A percentile compares a stretch with the other conserved stretches of the same genome.
Evolutionary conservation across 2,888 invertebrate genomes (phyloP).

Genomic region (Hermaeophaga mercurialis): DNA sequence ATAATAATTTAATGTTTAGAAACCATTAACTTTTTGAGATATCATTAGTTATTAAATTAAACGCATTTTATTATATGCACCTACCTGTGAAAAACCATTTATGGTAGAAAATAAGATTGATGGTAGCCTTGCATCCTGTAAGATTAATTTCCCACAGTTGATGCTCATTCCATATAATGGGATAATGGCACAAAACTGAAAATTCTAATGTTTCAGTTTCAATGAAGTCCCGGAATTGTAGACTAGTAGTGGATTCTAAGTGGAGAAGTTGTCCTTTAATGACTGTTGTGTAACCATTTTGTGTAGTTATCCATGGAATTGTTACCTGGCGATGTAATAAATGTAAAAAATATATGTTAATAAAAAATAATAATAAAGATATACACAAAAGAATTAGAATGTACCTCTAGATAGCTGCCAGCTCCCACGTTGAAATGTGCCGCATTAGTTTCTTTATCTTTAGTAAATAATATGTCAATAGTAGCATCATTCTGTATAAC

Average conservation of each 20-base stretch:
- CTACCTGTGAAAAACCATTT: conserved; percentile 90
- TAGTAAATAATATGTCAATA: conserved; percentile 94
- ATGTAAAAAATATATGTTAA: no score
- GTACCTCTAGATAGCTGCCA: conserved; percentile 87
- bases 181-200: conserved; percentile 86
- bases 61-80: no score
- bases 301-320: conserved; percentile 89
- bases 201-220: conserved; percentile 96
- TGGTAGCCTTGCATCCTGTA: conserved; percentile 93
- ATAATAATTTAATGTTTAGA: no score
- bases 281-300: conserved; percentile 80
- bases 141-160: conserved; percentile 93
- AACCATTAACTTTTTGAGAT: no score
- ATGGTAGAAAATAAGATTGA: conserved; percentile 90
- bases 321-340: conserved; percentile 63
- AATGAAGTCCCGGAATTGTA: conserved; percentile 88
- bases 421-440: conserved; percentile 94
- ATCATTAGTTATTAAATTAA: no score
- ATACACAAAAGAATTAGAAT: conserved; percentile 55
- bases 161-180: conserved; percentile 93
- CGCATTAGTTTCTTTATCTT: conserved; percentile 94
- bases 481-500: conserved; percentile 92
- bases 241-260: conserved; percentile 93
- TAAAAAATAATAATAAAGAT: no score
- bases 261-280: conserved; percentile 93